These are phyloP conservation scores for Strigops habroptila DNA, from an alignment of 2,113 vertebrate genomes.

Conservation along the genomic window DNA sequence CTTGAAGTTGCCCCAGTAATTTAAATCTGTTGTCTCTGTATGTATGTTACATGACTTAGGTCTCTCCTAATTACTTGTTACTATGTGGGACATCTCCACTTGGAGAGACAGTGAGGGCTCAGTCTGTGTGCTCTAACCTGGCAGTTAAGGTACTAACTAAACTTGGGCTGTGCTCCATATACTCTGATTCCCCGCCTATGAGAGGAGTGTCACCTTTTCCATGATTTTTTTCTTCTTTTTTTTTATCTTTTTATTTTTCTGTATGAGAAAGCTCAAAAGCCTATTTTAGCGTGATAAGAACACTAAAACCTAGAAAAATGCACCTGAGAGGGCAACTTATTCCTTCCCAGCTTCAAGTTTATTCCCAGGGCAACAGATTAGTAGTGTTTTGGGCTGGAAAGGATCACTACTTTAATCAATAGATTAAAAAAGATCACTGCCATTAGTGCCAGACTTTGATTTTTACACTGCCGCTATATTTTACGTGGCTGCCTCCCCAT, in stretches of 20 bases:
- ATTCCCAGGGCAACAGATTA: constrained; percentile 41
- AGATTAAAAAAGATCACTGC: constrained; percentile 49
- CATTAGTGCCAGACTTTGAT: neutral
- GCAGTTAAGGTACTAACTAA: neutral
- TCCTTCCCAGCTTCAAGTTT: constrained; percentile 3
- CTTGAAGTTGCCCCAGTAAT: neutral
- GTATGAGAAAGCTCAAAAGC: neutral
- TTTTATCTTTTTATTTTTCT: neutral
- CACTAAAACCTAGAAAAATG: constrained; percentile 1
- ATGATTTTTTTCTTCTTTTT: neutral
- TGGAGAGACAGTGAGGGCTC: neutral
- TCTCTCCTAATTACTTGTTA: neutral
- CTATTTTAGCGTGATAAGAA: neutral
- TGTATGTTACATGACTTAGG: neutral
- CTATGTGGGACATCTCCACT: neutral
- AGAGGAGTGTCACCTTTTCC: neutral
- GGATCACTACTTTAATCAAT: constrained; percentile 43
- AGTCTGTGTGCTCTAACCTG: neutral
- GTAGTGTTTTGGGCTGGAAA: constrained; percentile 12
- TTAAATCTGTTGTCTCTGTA: neutral
- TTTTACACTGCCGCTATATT: constrained; percentile 5
- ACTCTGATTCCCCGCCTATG: neutral
- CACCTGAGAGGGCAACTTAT: neutral
- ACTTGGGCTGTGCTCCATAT: neutral
- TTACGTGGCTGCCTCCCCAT: neutral